A percentile compares a stretch with the other conserved stretches of the same genome.
Evolutionary conservation across 2,888 invertebrate genomes (phyloP).

Genomic region (Trilocha varians): DNA sequence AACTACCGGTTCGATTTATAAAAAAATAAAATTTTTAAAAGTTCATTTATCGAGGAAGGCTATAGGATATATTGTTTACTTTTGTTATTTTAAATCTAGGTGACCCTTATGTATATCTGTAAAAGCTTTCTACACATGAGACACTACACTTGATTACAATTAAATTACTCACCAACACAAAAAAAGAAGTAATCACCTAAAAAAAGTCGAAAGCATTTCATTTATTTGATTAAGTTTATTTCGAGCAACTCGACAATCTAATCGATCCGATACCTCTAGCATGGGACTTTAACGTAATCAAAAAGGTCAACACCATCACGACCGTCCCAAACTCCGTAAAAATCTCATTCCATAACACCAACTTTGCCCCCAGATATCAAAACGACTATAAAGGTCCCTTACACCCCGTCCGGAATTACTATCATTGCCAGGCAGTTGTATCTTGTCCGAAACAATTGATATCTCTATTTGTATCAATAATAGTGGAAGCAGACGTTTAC

Average conservation of each 20-base stretch:
- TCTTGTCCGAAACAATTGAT: conserved; percentile 70
- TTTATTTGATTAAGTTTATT: conserved; percentile 12
- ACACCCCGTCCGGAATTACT: conserved; percentile 43
- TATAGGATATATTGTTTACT: too few species aligned
- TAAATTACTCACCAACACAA: too few species aligned
- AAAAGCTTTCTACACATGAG: too few species aligned
- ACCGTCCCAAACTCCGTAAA: conserved; percentile 36
- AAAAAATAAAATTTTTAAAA: too few species aligned
- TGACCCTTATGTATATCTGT: too few species aligned
- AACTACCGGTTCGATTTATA: too few species aligned
- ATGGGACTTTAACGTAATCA: conserved; percentile 20
- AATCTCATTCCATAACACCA: conserved; percentile 37
- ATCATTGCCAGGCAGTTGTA: conserved; percentile 55
- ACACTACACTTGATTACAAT: too few species aligned
- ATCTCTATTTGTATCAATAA: conserved; percentile 73
- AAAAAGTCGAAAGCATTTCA: too few species aligned
- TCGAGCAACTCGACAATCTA: conserved; percentile 12
- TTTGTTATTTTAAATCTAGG: too few species aligned
- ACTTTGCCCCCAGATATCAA: conserved; percentile 39
- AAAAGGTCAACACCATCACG: conserved; percentile 39
- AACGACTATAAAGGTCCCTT: conserved; percentile 39
- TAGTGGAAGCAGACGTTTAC: conserved; percentile 63
- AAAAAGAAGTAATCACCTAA: too few species aligned
- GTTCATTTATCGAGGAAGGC: too few species aligned
- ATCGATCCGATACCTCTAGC: conserved; percentile 14